These are phyloP conservation scores for Scolopax rusticola DNA, from an alignment of 2,797 vertebrate species.

Conservation along the genomic window DNA sequence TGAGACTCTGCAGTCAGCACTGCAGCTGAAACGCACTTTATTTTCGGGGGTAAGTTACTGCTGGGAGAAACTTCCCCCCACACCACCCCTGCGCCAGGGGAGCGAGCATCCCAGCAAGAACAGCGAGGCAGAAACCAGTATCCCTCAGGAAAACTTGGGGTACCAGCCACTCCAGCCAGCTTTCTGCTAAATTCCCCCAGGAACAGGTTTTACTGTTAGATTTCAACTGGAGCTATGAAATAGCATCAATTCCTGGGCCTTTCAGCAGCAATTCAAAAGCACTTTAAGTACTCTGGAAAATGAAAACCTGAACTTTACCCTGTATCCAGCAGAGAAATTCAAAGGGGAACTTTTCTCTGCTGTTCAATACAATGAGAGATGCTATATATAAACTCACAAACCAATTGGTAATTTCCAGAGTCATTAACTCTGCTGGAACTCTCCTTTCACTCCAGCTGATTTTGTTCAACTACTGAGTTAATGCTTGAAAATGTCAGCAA, in stretches of 20 bases:
- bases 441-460: constrained; percentile 40
- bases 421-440: constrained; percentile 52
- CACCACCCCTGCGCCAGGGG: accelerated
- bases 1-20: background rate
- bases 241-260: background rate
- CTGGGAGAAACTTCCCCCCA: background rate
- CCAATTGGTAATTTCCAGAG: constrained; percentile 44
- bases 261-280: constrained; percentile 38
- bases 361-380: constrained; percentile 1
- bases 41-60: background rate
- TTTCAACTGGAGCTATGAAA: background rate
- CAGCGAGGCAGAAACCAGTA: accelerated
- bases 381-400: constrained; percentile 61
- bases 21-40: background rate
- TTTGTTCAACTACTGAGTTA: constrained; percentile 36
- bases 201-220: background rate
- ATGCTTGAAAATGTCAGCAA: background rate
- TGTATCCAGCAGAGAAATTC: constrained; percentile 32
- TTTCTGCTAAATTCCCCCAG: background rate
- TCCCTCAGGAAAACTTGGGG: accelerated
- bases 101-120: background rate
- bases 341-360: background rate
- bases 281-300: background rate
- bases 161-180: accelerated
- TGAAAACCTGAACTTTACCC: constrained; percentile 17